These are phyloP conservation scores for Barbus barbus DNA, from an alignment of 2,113 vertebrate species.

Conservation along the genomic window DNA sequence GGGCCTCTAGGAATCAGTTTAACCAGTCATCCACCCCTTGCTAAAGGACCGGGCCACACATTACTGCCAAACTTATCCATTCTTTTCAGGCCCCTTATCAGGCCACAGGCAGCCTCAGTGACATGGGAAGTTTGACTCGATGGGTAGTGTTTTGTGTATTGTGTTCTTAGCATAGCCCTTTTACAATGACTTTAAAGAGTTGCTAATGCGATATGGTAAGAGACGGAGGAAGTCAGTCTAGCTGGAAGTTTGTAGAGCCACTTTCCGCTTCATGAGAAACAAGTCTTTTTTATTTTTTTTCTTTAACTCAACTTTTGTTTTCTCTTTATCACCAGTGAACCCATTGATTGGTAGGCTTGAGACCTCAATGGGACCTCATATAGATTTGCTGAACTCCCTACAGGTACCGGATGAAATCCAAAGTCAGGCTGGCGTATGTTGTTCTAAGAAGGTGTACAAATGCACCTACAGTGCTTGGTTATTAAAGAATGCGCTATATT, in stretches of 20 bases:
- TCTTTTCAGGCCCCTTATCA: slow-evolving; percentile 36
- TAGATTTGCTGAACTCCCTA: slow-evolving; percentile 1
- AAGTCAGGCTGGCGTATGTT: not conserved
- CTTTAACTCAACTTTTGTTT: not conserved
- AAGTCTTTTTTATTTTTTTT: slow-evolving; percentile 30
- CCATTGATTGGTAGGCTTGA: slow-evolving; percentile 11
- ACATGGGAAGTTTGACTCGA: slow-evolving; percentile 62
- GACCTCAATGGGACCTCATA: not conserved
- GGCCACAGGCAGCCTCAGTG: slow-evolving; percentile 48
- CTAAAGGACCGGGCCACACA: not conserved
- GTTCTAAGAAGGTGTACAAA: not conserved
- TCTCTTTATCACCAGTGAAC: slow-evolving; percentile 13
- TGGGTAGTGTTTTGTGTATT: slow-evolving; percentile 52
- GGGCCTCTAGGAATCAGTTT: not conserved
- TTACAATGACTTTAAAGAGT: slow-evolving; percentile 68
- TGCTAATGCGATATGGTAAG: slow-evolving; percentile 46
- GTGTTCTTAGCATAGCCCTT: slow-evolving; percentile 60
- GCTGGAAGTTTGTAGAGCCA: slow-evolving; percentile 49
- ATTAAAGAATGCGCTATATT: no score
- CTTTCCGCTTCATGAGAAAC: slow-evolving; percentile 43
- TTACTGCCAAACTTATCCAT: not conserved
- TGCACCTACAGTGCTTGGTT: no score
- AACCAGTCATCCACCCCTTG: not conserved
- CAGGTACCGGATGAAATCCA: not conserved
- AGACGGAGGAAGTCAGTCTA: slow-evolving; percentile 59